Percentiles rank a stretch among this genome's conserved stretches.
phyloP scores from a whole-genome alignment of 2,113 vertebrate species.

The Ptilorrhoa leucosticta region DNA sequence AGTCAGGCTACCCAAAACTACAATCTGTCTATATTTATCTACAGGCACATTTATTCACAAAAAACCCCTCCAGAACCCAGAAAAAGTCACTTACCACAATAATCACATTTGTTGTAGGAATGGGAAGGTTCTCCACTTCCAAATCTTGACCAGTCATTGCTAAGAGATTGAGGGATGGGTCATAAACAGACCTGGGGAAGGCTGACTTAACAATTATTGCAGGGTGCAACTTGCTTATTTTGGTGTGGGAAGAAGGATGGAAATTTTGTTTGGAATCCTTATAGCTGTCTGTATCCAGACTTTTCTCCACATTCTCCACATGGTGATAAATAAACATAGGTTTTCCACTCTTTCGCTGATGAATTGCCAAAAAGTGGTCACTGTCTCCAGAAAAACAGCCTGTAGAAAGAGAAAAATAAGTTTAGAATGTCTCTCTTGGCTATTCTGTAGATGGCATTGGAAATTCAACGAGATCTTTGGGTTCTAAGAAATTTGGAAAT shows the following conservation, averaged over 20 bases:
- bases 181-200: slow-evolving; percentile 69
- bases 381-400: slow-evolving; percentile 74
- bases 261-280: slow-evolving; percentile 66
- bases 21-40: neutral
- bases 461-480: neutral
- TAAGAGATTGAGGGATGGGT: slow-evolving; percentile 73
- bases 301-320: slow-evolving; percentile 72
- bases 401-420: slow-evolving; percentile 42
- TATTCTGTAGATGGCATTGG: neutral
- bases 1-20: neutral
- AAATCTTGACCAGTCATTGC: slow-evolving; percentile 70
- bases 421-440: neutral
- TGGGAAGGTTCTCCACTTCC: slow-evolving; percentile 78
- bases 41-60: neutral
- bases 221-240: slow-evolving; percentile 63
- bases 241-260: slow-evolving; percentile 43
- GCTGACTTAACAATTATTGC: slow-evolving; percentile 69
- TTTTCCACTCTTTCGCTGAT: slow-evolving; percentile 68
- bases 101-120: slow-evolving; percentile 74
- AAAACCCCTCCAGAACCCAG: neutral
- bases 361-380: slow-evolving; percentile 71
- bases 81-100: slow-evolving; percentile 74
- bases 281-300: slow-evolving; percentile 65
- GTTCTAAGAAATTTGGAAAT: neutral
- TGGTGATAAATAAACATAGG: slow-evolving; percentile 73